Base-by-base conservation (phyloP, 2,113 vertebrate genomes). In the Ondatra zibethicus region DNA sequence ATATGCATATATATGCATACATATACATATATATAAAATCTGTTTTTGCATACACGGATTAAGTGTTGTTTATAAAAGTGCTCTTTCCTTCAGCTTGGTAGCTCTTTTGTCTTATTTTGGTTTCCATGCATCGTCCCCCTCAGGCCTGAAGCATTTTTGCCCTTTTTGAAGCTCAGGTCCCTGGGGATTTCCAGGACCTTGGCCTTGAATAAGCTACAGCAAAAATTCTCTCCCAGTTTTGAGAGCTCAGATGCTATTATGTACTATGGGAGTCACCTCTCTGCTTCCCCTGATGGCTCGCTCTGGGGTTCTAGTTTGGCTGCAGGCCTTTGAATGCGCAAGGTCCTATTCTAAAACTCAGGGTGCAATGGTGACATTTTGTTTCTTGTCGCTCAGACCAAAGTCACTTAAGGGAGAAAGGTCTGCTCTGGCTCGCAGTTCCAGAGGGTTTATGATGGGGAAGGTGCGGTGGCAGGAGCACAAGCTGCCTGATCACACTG, bases 241-340 rank as follows among this genome's bases (percentile, higher is more conserved):
- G 73, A 87, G 89, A 72, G 16, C 50, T 23, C n/a, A 72, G 31
- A n/a, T 14, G 8, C 39, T 14, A 0, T 13, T 9, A 0, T 31
- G 33, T 16, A 9, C 0, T 0, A 0, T 42, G 13, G 14, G 72
- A 33, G 50, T 10, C 65, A 29, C 63, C 33, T 0, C 8, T 21
- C 2, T 16, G 72, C 6, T 58, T 11, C 47, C 12, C 21, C 31
- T 11, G 5, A 31, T 9, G 11, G 11, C 29, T 70, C 9, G 33
- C 58, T 84, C 39, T 25, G 4, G 2, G 5, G 25, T 29, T 73
- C 42, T 2, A 8, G 33, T 5, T 61, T 0, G 31, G 27, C 6
- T 14, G 12, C 39, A 2, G 8, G 4, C 1, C 2, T 50, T 50
- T 21, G 23, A 1, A 39, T 5, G 13, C 5, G 2, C 21, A 19